Base-by-base conservation (phyloP, 1,140 invertebrate genomes). In the Bombyx mori region DNA sequence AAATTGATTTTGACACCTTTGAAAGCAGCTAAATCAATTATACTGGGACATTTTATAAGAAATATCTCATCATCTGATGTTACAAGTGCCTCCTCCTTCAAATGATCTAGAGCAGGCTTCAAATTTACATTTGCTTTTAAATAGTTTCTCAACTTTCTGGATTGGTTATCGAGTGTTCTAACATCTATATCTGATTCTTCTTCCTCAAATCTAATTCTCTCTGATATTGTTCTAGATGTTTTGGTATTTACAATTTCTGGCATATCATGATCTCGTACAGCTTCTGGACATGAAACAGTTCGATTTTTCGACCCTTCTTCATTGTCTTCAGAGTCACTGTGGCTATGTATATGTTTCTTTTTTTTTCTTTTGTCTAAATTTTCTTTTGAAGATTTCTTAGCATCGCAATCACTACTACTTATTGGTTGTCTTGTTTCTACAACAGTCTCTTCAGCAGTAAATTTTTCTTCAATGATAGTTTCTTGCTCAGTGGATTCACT, bases 41-140 rank as follows among this genome's bases (percentile, higher is more conserved):
- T 70, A 52, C 59, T 59, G 8, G 82, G 82, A 48, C 71, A 79
- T 58, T 68, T 77, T 18, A 85, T 2, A 45, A 80, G 60, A 73
- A 77, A 85, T 42, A 82, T 55, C 56, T 82, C 79, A 68, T 85
- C 79, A 58, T 79, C 70, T 48, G 65, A 53, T 10, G 64, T 69
- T 12, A 80, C 60, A 35, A 62, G 18, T 26, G 47, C 35, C 26
- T 61, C 51, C 26, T 42, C 52, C 1, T 61, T 9, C 44, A 52
- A 48, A 52, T 45, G 63, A 12, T 52, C 5, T 6, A 48, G 22
- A 9, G 66, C 44, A 8, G 59, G 44, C 22, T 61, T 64, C 43
- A 81, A 62, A 49, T 72, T 62, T 42, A 42, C 46, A 62, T 74
- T 74, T 6, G 12, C 9, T 45, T 71, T 68, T 7, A 69, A n/a